Evolutionary conservation across 2,113 vertebrate species (phyloP), one percentile per base, ranked within the genome.

Genomic region (Heptranchias perlo): DNA sequence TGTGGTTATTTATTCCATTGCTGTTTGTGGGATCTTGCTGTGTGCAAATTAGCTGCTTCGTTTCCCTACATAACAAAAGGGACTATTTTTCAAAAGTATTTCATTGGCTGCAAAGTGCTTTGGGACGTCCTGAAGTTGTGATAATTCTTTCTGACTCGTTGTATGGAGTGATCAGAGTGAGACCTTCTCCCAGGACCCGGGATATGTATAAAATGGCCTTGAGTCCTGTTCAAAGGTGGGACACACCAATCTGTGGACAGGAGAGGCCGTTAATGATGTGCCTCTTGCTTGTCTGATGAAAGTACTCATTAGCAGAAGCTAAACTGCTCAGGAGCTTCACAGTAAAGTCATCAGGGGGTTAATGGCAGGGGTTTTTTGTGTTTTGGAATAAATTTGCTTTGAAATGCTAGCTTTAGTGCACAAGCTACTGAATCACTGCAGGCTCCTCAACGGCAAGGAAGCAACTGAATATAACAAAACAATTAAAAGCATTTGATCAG

Each of bases 341-440:
- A 39, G 89, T 93, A 23, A 93, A 39, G 89, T 93, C 58, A 93
- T 93, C 58, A 58, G 86, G 89, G 89, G 89, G 89, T 93, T 93
- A 93, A 93, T 93, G 18, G 31, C 16, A 93, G 89, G 78, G 58
- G 89, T n/a, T 93, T 93, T n/a, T 93, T 93, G n/a, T 39, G n/a
- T 6, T 64, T n/a, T 64, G 58, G 89, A 93, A 93, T 93, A 93
- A 62, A 93, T 93, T 93, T 62, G 89, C 89, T 93, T 93, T 93
- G 89, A 39, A 93, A 93, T 39, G 76, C 76, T n/a, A 82, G 76
- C n/a, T 13, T 16, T 82, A 35, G 58, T 62, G 89, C 10, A 44
- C 8, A 58, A 39, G 18, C 21, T 64, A 16, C 58, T 39, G 7
- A 1, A 4, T 62, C 21, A n/a, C 89, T 93, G 89, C 58, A 23